A percentile compares a stretch with the other conserved stretches of the same genome.
These are phyloP conservation scores for Hipparchia sbordonii DNA, from an alignment of 2,888 invertebrate genomes.

Conservation along the genomic window DNA sequence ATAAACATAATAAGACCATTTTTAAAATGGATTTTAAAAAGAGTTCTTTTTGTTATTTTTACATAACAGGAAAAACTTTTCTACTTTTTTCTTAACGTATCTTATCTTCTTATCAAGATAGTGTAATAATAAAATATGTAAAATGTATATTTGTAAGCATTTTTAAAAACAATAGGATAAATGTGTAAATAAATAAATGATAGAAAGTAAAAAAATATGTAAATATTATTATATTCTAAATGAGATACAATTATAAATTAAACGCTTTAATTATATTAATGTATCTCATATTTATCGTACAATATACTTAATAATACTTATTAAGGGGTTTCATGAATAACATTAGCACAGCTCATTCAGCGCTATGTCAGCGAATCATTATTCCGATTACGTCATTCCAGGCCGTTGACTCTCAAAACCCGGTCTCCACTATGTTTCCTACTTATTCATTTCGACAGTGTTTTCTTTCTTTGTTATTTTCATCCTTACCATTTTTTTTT, in stretches of 20 bases:
- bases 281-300: not conserved
- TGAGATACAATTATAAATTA: not conserved
- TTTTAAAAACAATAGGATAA: too few species aligned
- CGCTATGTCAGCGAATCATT: conserved; percentile 37
- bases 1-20: too few species aligned
- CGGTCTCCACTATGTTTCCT: conserved; percentile 27
- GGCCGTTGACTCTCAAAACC: conserved; percentile 44
- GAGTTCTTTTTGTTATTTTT: too few species aligned
- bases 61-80: too few species aligned
- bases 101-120: too few species aligned
- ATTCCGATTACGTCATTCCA: conserved; percentile 47
- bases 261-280: not conserved
- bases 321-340: conserved; percentile 36
- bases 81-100: too few species aligned
- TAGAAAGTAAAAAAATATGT: too few species aligned
- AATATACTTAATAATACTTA: conserved; percentile 29
- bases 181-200: too few species aligned
- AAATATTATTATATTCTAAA: not conserved
- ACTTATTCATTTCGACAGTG: not conserved
- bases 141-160: too few species aligned
- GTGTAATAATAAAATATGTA: too few species aligned
- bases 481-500: not conserved
- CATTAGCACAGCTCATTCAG: conserved; percentile 33
- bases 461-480: conserved; percentile 9
- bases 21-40: too few species aligned